Conservation (phyloP, 2,888 invertebrate species). For the Stramonita haemastoma region DNA sequence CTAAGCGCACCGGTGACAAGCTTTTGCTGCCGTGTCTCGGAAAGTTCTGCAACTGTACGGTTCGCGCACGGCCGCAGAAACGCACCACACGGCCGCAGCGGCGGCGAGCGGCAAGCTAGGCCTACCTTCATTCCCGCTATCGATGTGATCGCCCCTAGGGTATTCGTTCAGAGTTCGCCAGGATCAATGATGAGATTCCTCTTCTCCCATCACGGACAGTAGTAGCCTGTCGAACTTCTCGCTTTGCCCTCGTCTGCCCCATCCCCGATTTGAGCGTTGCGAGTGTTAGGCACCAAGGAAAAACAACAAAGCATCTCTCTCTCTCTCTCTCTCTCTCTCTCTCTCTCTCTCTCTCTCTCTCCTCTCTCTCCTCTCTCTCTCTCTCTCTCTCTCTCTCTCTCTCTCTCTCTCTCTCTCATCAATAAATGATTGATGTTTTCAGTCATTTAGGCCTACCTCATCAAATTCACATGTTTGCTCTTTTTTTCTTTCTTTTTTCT, state of each 20-base stretch:
- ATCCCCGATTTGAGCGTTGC: background rate
- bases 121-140: background rate
- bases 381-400: too few species aligned
- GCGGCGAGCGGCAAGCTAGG: conserved; percentile 11
- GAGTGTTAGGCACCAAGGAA: background rate
- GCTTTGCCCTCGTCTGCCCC: background rate
- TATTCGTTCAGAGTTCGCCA: conserved; percentile 19
- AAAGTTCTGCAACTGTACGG: background rate
- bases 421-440: too few species aligned
- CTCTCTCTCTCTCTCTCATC: too few species aligned
- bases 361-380: background rate
- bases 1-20: too few species aligned
- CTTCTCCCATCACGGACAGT: background rate
- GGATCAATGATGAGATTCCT: conserved; percentile 21
- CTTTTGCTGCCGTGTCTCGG: background rate
- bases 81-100: background rate
- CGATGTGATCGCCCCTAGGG: conserved; percentile 16
- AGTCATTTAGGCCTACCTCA: too few species aligned
- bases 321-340: background rate
- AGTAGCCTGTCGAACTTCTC: background rate
- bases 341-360: background rate
- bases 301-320: background rate
- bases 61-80: background rate
- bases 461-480: too few species aligned
- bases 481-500: too few species aligned